Evolutionary conservation across 2,888 invertebrate genomes (phyloP), one percentile per base, ranked within the genome.

Genomic region (Tetropium fuscum): DNA sequence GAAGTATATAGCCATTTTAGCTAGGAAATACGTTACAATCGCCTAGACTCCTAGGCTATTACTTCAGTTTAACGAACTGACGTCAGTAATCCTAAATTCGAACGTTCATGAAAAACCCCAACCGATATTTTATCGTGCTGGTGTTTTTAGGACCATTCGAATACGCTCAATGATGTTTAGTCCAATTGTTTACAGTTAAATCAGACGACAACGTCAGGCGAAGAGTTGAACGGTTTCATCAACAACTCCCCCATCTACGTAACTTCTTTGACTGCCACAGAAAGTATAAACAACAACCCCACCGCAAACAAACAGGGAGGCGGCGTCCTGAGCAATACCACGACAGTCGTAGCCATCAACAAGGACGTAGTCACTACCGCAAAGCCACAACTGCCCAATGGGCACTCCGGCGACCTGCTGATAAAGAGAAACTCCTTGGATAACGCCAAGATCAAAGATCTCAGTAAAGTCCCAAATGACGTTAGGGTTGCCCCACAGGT

Each of bases 221-320:
- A 86, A 75, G 92, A 92, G 72, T 83, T 92, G 66, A 93, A 92
- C 86, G 93, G 92, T 60, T 89, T 93, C 78, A 91, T 92, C 75
- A 91, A 90, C 78, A 90, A 90, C 78, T 90, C 91, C 56, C 90
- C 92, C 55, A 92, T 93, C 70, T 93, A 93, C 86, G 92, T 93
- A 69, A 93, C 92, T 64, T 92, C 92, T 68, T 88, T 90, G 72
- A 83, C 82, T 77, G 84, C 82, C 81, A 84, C 79, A 77, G 84
- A 80, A 82, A 84, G 74, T 81, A 80, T 79, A 81, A 79, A 83
- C 83, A 80, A 85, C 84, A 75, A 82, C 81, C 80, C 83, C 83
- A 76, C 83, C 82, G 78, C 68, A 74, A 75, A 74, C 73, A 77
- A 70, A 51, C 58, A 58, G 59, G 79, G 78, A 76, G 68, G 77